phyloP scores from a whole-genome alignment of 2,113 vertebrate species.

The Zosterops borbonicus region DNA sequence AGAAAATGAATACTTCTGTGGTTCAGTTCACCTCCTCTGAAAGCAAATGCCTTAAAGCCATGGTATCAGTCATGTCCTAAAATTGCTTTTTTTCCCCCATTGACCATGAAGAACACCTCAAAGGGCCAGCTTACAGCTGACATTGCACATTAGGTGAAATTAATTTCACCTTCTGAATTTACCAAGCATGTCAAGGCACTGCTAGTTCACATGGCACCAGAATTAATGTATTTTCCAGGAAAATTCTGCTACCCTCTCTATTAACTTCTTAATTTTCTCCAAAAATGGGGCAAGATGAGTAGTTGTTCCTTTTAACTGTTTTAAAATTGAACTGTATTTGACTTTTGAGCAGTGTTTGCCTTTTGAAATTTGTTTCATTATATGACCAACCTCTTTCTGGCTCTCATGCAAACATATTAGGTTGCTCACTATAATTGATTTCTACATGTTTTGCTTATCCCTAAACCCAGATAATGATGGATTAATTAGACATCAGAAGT shows the following conservation, averaged over 20 bases:
- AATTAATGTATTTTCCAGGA: not conserved
- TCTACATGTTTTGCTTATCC: not conserved
- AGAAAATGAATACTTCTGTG: not conserved
- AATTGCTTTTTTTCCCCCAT: not conserved
- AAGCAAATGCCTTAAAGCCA: not conserved
- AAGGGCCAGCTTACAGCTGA: not conserved
- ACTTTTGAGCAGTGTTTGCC: not conserved
- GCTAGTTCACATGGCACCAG: not conserved
- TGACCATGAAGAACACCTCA: not conserved
- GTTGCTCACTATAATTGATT: not conserved
- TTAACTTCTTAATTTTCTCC: not conserved
- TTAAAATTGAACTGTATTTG: not conserved
- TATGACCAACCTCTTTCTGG: not conserved
- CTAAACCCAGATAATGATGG: not conserved
- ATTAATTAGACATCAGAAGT: not conserved
- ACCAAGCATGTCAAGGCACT: not conserved
- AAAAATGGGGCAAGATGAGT: not conserved
- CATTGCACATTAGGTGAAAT: not conserved
- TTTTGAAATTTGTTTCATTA: not conserved
- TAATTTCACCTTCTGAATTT: not conserved
- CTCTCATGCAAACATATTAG: not conserved
- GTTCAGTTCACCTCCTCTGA: not conserved
- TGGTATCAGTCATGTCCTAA: not conserved
- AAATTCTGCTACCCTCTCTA: not conserved
- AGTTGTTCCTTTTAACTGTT: not conserved